These are phyloP conservation scores for Ichneumoninae sp. DNA, from an alignment of 2,888 invertebrate species.

Conservation along the genomic window DNA sequence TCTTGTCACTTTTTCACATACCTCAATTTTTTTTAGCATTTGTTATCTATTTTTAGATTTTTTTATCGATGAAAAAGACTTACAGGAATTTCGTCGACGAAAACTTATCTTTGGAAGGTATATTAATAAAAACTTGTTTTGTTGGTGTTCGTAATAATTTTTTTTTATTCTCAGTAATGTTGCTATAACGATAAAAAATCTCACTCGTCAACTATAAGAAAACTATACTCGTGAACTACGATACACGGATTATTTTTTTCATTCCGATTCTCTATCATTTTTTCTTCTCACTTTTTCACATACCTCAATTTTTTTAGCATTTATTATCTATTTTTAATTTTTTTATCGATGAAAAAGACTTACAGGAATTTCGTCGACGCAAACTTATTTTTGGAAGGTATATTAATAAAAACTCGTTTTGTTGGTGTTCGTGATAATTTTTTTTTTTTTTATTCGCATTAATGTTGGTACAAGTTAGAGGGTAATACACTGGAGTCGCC, in stretches of 20 bases:
- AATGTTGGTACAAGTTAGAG: background rate
- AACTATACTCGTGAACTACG: too few species aligned
- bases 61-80: background rate
- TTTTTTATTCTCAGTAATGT: background rate
- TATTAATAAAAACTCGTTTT: slow-evolving; percentile 2
- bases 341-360: background rate
- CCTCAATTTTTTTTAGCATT: background rate
- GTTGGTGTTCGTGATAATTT: slow-evolving; percentile 12
- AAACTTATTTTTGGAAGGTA: background rate
- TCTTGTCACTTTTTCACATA: too few species aligned
- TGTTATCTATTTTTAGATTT: background rate
- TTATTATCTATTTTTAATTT: background rate
- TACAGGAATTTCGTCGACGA: background rate
- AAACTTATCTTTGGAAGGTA: background rate
- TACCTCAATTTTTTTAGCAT: background rate
- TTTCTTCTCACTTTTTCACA: too few species aligned
- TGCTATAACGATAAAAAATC: too few species aligned
- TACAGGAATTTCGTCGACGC: background rate
- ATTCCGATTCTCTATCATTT: background rate
- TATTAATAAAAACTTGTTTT: slow-evolving; percentile 3
- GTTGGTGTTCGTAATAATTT: slow-evolving; percentile 7
- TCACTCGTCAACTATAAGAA: too few species aligned
- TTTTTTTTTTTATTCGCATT: background rate
- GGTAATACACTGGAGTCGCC: slow-evolving; percentile 13
- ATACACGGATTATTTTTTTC: background rate